A percentile compares a stretch with the other conserved stretches of the same genome.
Evolutionary conservation across 2,888 invertebrate species (phyloP).

Genomic region (Bellardia pandia): DNA sequence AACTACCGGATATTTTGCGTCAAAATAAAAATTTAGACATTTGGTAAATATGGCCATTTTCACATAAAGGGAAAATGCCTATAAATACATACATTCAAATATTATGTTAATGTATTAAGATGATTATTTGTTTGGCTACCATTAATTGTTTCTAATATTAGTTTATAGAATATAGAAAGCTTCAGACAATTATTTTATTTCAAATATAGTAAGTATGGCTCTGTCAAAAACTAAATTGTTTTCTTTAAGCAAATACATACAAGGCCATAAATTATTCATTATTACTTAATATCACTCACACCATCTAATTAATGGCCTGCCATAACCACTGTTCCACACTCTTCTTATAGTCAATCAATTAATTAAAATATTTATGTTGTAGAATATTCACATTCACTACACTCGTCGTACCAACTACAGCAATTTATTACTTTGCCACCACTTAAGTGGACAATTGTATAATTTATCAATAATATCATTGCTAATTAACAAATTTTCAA

Average conservation of each 20-base stretch:
- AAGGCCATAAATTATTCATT: constrained; percentile 14
- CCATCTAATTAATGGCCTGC: background rate
- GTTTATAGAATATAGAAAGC: background rate
- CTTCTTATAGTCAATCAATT: constrained; percentile 28
- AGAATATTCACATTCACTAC: background rate
- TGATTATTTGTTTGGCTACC: no score
- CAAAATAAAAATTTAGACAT: no score
- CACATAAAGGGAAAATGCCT: no score
- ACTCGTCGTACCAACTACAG: background rate
- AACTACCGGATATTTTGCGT: no score
- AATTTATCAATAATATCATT: constrained; percentile 50
- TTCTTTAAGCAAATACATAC: no score
- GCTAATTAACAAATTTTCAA: constrained; percentile 53
- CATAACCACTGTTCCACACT: background rate
- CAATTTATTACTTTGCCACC: constrained; percentile 35
- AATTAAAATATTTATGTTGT: background rate
- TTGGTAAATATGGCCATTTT: no score
- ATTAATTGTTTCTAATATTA: background rate
- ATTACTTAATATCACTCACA: background rate
- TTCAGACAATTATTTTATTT: background rate
- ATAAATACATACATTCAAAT: no score
- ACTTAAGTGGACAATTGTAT: constrained; percentile 56
- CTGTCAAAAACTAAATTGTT: no score
- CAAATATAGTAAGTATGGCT: background rate
- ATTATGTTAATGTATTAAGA: no score